phyloP scores from a whole-genome alignment of 1,140 invertebrate genomes.

The Cydia splendana region DNA sequence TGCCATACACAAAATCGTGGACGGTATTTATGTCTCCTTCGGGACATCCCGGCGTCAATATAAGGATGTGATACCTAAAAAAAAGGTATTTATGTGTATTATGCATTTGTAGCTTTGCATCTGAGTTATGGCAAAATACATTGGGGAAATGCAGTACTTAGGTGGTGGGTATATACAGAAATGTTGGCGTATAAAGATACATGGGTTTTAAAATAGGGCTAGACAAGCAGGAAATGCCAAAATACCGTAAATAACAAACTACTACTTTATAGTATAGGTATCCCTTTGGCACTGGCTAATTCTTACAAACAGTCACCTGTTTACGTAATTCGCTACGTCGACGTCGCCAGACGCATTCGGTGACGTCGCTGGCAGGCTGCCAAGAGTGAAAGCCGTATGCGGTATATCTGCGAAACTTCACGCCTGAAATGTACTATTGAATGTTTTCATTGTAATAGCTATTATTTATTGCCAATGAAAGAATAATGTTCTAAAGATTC shows the following conservation, averaged over 20 bases:
- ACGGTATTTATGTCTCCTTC: neutral
- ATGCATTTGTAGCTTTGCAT: neutral
- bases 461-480: neutral
- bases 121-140: neutral
- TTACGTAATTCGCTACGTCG: constrained; percentile 1
- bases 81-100: neutral
- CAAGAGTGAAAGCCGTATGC: constrained; percentile 20
- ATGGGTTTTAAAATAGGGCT: neutral
- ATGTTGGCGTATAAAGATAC: neutral
- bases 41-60: too few species aligned
- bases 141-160: neutral
- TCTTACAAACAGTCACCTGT: neutral
- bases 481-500: neutral
- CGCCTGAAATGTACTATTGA: neutral
- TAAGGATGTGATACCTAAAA: too few species aligned
- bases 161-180: neutral
- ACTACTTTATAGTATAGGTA: neutral
- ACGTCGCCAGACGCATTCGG: neutral
- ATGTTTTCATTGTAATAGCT: neutral
- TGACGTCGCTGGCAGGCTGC: neutral
- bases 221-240: neutral
- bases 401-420: neutral
- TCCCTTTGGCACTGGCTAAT: neutral
- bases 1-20: too few species aligned
- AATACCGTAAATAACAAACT: neutral